These are phyloP conservation scores for Nasonia giraulti DNA, from an alignment of 1,140 invertebrate genomes.

Conservation along the genomic window DNA sequence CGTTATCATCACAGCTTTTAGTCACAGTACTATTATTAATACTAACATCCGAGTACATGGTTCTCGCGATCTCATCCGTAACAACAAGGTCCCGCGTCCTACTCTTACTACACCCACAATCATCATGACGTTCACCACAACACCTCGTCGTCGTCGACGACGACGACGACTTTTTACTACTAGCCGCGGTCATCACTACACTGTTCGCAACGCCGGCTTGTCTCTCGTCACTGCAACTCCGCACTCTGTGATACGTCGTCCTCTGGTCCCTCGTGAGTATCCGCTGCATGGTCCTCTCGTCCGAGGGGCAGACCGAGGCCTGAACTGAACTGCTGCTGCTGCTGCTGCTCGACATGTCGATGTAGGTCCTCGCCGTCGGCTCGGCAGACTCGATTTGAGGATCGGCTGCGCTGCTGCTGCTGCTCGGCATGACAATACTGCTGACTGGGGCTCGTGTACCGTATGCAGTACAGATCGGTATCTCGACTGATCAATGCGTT, in stretches of 20 bases:
- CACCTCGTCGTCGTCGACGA: not conserved
- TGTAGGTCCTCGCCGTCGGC: not conserved
- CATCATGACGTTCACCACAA: not conserved
- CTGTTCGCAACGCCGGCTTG: not conserved
- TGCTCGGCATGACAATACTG: not conserved
- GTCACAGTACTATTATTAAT: constrained; percentile 9
- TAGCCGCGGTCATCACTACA: not conserved
- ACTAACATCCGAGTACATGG: not conserved
- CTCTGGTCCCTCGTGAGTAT: constrained; percentile 68
- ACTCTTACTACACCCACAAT: not conserved
- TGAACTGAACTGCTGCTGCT: too few relatives aligned
- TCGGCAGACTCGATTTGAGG: not conserved
- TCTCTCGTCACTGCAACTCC: constrained; percentile 41
- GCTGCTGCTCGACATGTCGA: not conserved
- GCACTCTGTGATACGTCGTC: constrained; percentile 67
- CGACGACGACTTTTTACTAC: constrained; percentile 17
- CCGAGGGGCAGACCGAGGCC: constrained; percentile 19
- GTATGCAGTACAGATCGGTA: too few relatives aligned
- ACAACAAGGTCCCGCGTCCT: not conserved
- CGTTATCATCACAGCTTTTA: constrained; percentile 35
- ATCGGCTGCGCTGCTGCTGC: constrained; percentile 6
- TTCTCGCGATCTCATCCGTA: not conserved
- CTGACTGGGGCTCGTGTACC: not conserved
- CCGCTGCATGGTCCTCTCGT: constrained; percentile 60
- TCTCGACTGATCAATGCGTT: not conserved